Conservation (phyloP, 2,888 invertebrate genomes). For the Hirtodrosophila histrioides region DNA sequence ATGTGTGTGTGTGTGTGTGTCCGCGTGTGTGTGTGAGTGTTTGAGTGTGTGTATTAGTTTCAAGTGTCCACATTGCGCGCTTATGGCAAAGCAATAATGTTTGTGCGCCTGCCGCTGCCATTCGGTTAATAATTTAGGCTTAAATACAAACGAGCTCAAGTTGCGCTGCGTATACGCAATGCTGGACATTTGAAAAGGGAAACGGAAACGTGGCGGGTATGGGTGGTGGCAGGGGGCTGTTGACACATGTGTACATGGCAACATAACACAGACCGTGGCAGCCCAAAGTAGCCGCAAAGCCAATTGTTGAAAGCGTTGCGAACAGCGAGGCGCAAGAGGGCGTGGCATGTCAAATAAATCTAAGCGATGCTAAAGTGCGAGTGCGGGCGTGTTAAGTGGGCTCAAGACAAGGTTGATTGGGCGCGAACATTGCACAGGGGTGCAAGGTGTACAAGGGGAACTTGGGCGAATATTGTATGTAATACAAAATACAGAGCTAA, state of each 20-base stretch:
- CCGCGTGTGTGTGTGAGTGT: constrained; percentile 16
- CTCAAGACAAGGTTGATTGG: constrained; percentile 75
- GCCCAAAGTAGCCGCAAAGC: constrained; percentile 72
- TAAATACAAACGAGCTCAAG: constrained; percentile 68
- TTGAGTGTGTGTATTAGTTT: constrained; percentile 61
- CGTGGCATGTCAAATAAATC: constrained; percentile 64
- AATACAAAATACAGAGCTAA: background rate
- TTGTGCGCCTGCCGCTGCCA: constrained; percentile 49
- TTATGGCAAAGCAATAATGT: constrained; percentile 75
- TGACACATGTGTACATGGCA: constrained; percentile 62
- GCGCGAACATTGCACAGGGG: constrained; percentile 57
- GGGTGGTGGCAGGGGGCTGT: constrained; percentile 31
- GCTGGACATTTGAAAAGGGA: constrained; percentile 49
- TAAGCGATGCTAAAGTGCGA: constrained; percentile 58
- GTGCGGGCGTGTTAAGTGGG: constrained; percentile 74
- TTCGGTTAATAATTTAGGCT: constrained; percentile 75
- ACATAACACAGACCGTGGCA: constrained; percentile 27
- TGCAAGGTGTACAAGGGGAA: constrained; percentile 5
- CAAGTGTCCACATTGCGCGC: constrained; percentile 63
- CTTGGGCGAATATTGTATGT: constrained; percentile 11
- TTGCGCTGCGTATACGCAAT: constrained; percentile 66
- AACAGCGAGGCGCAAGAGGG: constrained; percentile 9
- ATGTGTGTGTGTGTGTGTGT: constrained; percentile 8
- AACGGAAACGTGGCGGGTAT: background rate
- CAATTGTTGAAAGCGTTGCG: constrained; percentile 65